These are phyloP conservation scores for Cryptoblepharus egeriae DNA, from an alignment of 2,797 vertebrate genomes.

Conservation along the genomic window DNA sequence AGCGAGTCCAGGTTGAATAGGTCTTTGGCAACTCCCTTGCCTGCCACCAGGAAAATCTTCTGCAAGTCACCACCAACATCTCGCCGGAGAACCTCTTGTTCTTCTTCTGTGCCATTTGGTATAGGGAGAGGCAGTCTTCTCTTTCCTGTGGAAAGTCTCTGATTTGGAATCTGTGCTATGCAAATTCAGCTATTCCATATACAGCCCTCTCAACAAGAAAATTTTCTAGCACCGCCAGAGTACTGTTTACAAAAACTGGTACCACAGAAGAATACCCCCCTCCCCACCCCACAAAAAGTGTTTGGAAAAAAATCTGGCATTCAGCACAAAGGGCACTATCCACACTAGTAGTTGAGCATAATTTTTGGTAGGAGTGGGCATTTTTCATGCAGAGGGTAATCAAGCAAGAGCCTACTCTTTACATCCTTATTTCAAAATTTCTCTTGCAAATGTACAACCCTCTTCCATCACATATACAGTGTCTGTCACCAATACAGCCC, in stretches of 20 bases:
- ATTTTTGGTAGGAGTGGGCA: no score
- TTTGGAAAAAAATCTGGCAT: not conserved
- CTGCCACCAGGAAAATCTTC: slow-evolving; percentile 26
- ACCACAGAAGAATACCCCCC: not conserved
- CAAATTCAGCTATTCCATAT: not conserved
- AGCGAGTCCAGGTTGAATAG: not conserved
- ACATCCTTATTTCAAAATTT: not conserved
- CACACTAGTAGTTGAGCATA: no score
- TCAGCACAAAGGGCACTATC: not conserved
- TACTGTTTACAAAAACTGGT: no score
- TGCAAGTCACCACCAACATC: slow-evolving; percentile 70
- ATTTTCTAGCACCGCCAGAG: not conserved
- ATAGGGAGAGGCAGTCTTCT: fast-evolving
- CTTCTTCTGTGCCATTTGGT: slow-evolving; percentile 52
- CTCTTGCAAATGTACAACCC: not conserved
- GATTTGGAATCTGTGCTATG: not conserved
- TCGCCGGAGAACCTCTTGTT: slow-evolving; percentile 82
- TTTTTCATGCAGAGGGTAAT: no score
- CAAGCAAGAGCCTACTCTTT: not conserved
- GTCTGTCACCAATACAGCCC: no score
- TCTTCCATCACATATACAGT: no score
- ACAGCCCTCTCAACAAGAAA: not conserved
- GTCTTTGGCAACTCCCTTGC: slow-evolving; percentile 37
- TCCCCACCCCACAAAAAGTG: not conserved
- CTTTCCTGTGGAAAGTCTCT: not conserved